Base-by-base conservation (phyloP, 2,888 invertebrate genomes). In the Psylliodes chrysocephalus region DNA sequence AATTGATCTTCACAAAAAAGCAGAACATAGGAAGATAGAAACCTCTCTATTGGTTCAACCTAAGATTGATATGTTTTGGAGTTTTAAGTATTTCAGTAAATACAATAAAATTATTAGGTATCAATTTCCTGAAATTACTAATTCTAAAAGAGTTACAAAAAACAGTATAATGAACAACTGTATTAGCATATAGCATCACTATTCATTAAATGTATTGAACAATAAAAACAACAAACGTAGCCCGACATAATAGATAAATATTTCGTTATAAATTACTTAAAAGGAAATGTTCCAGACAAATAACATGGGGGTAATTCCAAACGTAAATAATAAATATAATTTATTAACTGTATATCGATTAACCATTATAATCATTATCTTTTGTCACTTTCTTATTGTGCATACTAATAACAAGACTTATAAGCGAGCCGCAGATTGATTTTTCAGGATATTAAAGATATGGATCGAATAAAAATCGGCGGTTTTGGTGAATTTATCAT, bases 321-420 rank as follows among this genome's bases (percentile, higher is more conserved):
- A 61, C 51, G 63, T 65, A 55, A 63, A 69, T 69, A 68, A 68
- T 64, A 59, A 70, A 70, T 67, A 67, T 69, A 68, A 70, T 69
- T 73, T 71, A 75, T 74, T 74, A 76, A 72, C 69, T 63, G 66
- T n/a, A 12, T 66, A 76, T 76, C 68, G 76, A 76, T 76, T 76
- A 71, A 44, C 74, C 74, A 76, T 76, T 73, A 75, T 60, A 69
- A 60, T 66, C 70, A 75, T 74, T 75, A 74, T 71, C 72, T 73
- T 71, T 74, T 73, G 75, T 76, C 74, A 74, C 74, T 75, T 73
- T 73, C 68, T 69, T 69, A 69, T 73, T 69, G 71, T 71, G 71
- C 67, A 71, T 71, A 67, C 61, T 63, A 63, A 64, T 66, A 70
- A 69, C 69, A 64, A 61, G 60, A 68, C 72, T 72, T 68, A 73